These are phyloP conservation scores for Centropus bengalensis DNA, from an alignment of 2,113 vertebrate genomes.

Conservation along the genomic window DNA sequence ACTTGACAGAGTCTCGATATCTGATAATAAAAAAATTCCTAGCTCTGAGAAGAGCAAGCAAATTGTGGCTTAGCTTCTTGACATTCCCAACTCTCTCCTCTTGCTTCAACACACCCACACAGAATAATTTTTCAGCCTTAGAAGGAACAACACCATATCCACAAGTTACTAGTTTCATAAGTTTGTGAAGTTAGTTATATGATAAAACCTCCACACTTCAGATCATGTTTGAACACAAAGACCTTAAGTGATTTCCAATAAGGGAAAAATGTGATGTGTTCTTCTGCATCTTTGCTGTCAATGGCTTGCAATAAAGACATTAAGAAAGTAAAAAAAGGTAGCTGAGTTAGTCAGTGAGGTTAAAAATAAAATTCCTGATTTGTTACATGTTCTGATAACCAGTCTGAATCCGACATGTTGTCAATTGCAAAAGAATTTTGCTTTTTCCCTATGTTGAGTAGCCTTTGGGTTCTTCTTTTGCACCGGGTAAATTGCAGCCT, in stretches of 20 bases:
- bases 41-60: neutral
- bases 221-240: neutral
- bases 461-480: slow-evolving; percentile 10
- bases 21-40: neutral
- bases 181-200: neutral
- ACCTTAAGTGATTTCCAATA: neutral
- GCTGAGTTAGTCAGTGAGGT: neutral
- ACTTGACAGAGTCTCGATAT: neutral
- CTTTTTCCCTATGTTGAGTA: neutral
- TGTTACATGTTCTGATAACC: neutral
- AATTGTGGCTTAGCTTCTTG: neutral
- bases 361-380: slow-evolving; percentile 30
- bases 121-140: neutral
- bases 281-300: neutral
- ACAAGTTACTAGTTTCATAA: neutral
- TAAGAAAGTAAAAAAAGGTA: neutral
- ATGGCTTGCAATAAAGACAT: neutral
- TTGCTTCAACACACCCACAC: neutral
- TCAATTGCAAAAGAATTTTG: slow-evolving; percentile 32
- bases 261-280: neutral
- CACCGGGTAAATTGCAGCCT: neutral
- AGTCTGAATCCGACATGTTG: neutral
- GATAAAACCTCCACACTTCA: neutral
- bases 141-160: neutral
- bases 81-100: neutral